A percentile compares a stretch with the other conserved stretches of the same genome.
Evolutionary conservation across 2,797 vertebrate genomes (phyloP).

Genomic region (Cyclura pinguis): DNA sequence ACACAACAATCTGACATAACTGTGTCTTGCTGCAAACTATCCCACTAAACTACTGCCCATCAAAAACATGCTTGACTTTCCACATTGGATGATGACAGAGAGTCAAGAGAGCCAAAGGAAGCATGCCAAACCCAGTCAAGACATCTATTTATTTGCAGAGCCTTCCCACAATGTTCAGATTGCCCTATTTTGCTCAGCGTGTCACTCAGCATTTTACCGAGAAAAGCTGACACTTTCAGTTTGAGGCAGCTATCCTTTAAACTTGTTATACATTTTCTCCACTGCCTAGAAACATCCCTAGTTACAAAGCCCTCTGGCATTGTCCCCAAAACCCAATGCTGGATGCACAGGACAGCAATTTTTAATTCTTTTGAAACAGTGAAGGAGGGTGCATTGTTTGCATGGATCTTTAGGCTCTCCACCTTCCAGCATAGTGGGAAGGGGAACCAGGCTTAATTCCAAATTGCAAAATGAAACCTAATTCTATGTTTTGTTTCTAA

Average conservation of each 20-base stretch:
- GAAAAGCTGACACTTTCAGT: not conserved
- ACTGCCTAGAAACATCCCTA: not conserved
- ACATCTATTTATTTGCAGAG: not conserved
- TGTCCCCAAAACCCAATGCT: not conserved
- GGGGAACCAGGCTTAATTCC: not conserved
- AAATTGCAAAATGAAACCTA: not conserved
- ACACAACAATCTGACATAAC: slow-evolving; percentile 14
- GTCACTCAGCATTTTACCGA: not conserved
- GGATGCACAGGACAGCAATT: not conserved
- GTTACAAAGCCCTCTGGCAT: not conserved
- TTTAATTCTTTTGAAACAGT: slow-evolving; percentile 10
- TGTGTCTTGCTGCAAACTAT: slow-evolving; percentile 43
- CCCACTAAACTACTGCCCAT: slow-evolving; percentile 39
- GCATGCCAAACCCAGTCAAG: slow-evolving; percentile 25
- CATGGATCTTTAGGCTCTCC: not conserved
- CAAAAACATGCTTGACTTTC: slow-evolving; percentile 32
- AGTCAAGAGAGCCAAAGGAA: slow-evolving; percentile 34
- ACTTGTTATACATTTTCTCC: not conserved
- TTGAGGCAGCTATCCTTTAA: not conserved
- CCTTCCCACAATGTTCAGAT: not conserved
- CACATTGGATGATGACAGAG: not conserved
- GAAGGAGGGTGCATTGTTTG: not conserved
- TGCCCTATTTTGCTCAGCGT: not conserved
- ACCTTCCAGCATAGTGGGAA: not conserved
- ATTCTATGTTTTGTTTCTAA: not conserved